Conservation (phyloP, 2,113 vertebrate species). For the Dromas ardeola region DNA sequence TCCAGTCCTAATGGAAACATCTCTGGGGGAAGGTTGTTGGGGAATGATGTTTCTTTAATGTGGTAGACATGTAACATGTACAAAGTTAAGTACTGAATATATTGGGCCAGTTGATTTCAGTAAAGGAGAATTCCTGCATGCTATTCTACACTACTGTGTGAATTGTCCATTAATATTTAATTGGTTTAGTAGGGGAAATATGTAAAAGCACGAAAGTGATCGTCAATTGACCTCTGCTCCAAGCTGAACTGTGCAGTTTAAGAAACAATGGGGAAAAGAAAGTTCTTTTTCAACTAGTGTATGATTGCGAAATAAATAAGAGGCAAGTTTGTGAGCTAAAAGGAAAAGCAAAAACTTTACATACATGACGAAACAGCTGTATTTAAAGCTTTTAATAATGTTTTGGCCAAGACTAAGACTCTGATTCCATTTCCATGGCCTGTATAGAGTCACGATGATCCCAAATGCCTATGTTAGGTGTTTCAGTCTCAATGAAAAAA, state of each 20-base stretch:
- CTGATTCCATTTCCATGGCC: neutral
- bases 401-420: neutral
- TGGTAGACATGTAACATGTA: neutral
- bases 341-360: neutral
- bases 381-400: neutral
- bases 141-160: neutral
- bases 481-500: neutral
- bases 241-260: neutral
- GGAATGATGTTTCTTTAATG: neutral
- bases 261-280: neutral
- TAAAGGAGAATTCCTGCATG: neutral
- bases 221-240: neutral
- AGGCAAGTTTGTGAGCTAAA: neutral
- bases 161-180: neutral
- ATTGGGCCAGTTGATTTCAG: neutral
- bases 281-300: neutral
- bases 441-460: neutral
- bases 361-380: neutral
- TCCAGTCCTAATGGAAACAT: neutral
- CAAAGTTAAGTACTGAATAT: neutral
- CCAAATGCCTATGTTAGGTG: accelerated
- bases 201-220: neutral
- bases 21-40: neutral
- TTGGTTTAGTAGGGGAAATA: neutral
- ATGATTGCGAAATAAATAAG: neutral